Percentiles rank a stretch among this genome's conserved stretches.
Conservation (phyloP, 2,888 invertebrate genomes). For the Criorhina ranunculi region DNA sequence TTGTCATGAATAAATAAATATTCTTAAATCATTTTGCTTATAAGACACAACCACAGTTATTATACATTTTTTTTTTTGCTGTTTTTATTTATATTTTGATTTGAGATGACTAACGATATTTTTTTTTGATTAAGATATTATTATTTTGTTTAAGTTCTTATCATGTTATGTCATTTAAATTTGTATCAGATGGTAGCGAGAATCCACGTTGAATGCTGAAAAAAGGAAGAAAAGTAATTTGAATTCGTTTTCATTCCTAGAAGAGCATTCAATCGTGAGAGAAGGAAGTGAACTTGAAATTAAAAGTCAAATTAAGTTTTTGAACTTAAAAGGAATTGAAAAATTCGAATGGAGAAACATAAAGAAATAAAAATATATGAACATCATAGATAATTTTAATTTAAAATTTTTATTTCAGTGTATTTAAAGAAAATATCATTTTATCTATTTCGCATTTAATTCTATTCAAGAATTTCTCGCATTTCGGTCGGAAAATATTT, state of each 20-base stretch:
- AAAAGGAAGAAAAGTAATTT: conserved; percentile 45
- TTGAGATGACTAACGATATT: conserved; percentile 42
- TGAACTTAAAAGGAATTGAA: conserved; percentile 14
- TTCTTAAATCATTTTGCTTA: conserved; percentile 72
- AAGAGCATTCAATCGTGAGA: not conserved
- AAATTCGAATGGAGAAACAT: not conserved
- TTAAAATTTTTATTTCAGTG: not conserved
- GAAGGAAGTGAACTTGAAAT: conserved; percentile 5
- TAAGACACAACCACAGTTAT: conserved; percentile 78
- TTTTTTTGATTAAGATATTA: conserved; percentile 13
- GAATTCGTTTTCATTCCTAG: conserved; percentile 16
- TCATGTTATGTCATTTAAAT: conserved; percentile 45
- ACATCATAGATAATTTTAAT: not conserved
- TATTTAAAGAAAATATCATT: too few species aligned
- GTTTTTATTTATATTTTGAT: conserved; percentile 54
- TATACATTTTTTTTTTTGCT: conserved; percentile 59
- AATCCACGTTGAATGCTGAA: conserved; percentile 60
- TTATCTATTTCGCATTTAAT: too few species aligned
- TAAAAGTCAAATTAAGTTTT: not conserved
- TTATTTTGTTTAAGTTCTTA: conserved; percentile 28
- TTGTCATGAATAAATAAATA: conserved; percentile 71
- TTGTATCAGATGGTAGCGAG: conserved; percentile 43
- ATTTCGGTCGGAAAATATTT: too few species aligned
- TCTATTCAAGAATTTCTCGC: too few species aligned
- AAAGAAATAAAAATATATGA: not conserved